Conservation (phyloP, 2,888 invertebrate species). For the Macaria notata region DNA sequence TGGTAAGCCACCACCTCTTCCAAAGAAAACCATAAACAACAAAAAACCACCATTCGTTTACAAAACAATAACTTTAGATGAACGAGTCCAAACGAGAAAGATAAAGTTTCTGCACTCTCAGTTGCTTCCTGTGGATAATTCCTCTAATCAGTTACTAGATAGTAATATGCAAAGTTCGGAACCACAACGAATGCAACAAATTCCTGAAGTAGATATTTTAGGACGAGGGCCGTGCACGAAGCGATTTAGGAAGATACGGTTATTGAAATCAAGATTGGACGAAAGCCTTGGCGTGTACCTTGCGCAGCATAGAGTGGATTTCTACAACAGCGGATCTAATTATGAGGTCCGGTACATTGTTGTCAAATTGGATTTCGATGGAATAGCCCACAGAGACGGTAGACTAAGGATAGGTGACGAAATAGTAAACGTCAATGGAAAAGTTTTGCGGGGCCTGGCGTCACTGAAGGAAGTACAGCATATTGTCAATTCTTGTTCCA, state of each 20-base stretch:
- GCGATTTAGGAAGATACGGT: slow-evolving; percentile 84
- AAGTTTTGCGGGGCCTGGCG: slow-evolving; percentile 88
- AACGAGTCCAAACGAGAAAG: slow-evolving; percentile 76
- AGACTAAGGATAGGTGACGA: slow-evolving; percentile 93
- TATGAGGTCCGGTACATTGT: slow-evolving; percentile 84
- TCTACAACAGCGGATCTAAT: slow-evolving; percentile 74
- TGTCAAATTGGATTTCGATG: slow-evolving; percentile 84
- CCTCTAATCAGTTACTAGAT: slow-evolving; percentile 53
- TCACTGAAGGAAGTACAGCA: slow-evolving; percentile 85
- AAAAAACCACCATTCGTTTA: slow-evolving; percentile 70
- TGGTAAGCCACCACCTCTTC: slow-evolving; percentile 72
- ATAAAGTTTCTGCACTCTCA: slow-evolving; percentile 76
- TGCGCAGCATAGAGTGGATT: slow-evolving; percentile 84
- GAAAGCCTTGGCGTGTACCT: slow-evolving; percentile 88
- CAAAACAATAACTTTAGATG: slow-evolving; percentile 75
- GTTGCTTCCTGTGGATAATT: slow-evolving; percentile 60
- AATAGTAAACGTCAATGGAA: slow-evolving; percentile 94
- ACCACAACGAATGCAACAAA: slow-evolving; percentile 42
- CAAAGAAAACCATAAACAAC: slow-evolving; percentile 70
- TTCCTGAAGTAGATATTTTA: slow-evolving; percentile 64
- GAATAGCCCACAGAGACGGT: slow-evolving; percentile 89
- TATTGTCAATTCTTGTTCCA: slow-evolving; percentile 78
- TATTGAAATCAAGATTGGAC: slow-evolving; percentile 85
- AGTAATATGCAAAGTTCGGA: slow-evolving; percentile 46
- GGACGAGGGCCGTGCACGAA: slow-evolving; percentile 83